Base-by-base conservation (phyloP, 1,140 invertebrate species). In the Drosophila parabipectinata region DNA sequence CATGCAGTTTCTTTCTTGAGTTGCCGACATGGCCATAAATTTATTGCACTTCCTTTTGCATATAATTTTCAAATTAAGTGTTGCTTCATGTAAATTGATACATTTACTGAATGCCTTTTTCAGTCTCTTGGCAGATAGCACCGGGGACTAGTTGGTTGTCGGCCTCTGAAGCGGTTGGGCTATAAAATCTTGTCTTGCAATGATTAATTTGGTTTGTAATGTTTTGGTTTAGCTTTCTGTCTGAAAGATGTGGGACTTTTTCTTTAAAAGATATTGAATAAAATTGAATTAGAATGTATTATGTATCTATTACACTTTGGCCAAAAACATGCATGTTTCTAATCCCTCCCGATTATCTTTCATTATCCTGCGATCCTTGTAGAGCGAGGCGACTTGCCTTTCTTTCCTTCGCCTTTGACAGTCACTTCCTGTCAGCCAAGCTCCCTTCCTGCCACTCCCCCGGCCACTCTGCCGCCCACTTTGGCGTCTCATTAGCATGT, bases 31-130 rank as follows among this genome's bases (percentile, higher is more conserved):
- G 80, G 59, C 62, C 50, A 44, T 68, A 67, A 85, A 84, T 84
- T 83, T 84, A 84, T 84, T 77, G 81, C 81, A 84, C 68, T 84
- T 84, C 80, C 80, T 85, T 56, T 77, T 84, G 77, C 80, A 80
- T 69, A 85, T 84, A 77, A 73, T 80, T 84, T 81, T 85, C 81
- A 85, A 80, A 84, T 84, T 85, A 85, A 84, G 72, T 77, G 80
- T 83, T 73, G 62, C 79, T 62, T 63, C 69, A 71, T 77, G 72
- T 66, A 84, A 85, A 80, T 84, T 80, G 62, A 85, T 84, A 80
- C 77, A 77, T 84, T 79, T 79, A 51, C 54, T 44, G 57, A 64
- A 66, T 48, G 60, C 56, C 24, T 52, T 51, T 66, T 28, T 15
- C 66, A 14, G 30, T 34, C 58, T 50, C 26, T 62, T 48, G 6